Conservation (phyloP, 2,888 invertebrate genomes). For the Willowsia nigromaculata region DNA sequence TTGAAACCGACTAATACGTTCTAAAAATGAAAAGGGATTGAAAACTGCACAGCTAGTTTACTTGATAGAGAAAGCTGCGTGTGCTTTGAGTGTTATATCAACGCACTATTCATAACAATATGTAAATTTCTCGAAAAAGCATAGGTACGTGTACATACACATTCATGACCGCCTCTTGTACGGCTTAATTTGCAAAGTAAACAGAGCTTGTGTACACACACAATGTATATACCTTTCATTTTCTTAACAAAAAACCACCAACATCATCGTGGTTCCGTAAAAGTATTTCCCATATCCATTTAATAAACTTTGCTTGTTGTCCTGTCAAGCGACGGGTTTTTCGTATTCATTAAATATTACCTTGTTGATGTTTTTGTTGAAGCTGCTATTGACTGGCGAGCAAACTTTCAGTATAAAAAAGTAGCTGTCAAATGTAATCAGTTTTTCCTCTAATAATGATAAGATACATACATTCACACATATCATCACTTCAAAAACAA, state of each 20-base stretch:
- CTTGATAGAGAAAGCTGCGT: neutral
- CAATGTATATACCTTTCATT: neutral
- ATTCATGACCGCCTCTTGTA: neutral
- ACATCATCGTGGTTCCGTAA: neutral
- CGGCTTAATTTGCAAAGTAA: neutral
- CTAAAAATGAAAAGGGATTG: constrained; percentile 20
- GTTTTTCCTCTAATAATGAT: neutral
- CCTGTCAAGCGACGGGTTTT: neutral
- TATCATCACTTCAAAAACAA: neutral
- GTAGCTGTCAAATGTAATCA: neutral
- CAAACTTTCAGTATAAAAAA: neutral
- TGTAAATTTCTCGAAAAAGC: neutral
- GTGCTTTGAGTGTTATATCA: neutral
- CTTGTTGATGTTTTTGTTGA: neutral
- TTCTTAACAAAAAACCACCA: neutral
- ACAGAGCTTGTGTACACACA: neutral
- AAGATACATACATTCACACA: neutral
- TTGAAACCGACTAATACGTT: constrained; percentile 20
- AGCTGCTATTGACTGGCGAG: neutral
- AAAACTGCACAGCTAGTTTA: neutral
- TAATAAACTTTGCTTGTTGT: neutral
- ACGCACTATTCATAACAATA: neutral
- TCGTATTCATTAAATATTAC: neutral
- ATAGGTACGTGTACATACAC: neutral
- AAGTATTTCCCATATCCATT: neutral